A percentile compares a stretch with the other conserved stretches of the same genome.
Conservation (phyloP, 2,797 vertebrate species). For the Choloepus didactylus region DNA sequence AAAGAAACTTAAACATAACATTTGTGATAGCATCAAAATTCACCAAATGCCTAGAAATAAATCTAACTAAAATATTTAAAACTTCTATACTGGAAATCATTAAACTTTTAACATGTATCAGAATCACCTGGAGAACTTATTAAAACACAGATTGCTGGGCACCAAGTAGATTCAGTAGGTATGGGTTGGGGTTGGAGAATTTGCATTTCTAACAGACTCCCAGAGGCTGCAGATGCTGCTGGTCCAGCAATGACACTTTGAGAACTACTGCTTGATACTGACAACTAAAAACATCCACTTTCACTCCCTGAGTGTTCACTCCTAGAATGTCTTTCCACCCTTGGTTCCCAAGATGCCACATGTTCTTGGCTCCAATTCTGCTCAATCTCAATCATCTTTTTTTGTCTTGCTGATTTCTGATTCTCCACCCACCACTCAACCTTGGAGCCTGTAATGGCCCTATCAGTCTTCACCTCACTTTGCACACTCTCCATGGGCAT, state of each 20-base stretch:
- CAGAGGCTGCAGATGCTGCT: background rate
- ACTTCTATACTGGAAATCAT: background rate
- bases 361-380: background rate
- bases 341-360: accelerated
- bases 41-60: background rate
- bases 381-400: background rate
- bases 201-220: background rate
- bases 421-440: background rate
- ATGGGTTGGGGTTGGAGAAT: background rate
- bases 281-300: background rate
- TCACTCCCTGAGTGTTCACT: background rate
- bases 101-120: background rate
- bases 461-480: background rate
- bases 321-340: background rate
- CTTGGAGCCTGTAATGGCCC: background rate
- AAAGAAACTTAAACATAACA: background rate
- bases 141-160: background rate
- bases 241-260: background rate
- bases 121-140: background rate
- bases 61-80: background rate
- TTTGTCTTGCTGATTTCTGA: background rate
- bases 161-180: background rate
- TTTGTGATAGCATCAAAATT: background rate
- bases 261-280: background rate
- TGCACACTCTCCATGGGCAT: background rate